Conservation (phyloP, 2,888 invertebrate genomes). For the Drosophila nr. medialis region DNA sequence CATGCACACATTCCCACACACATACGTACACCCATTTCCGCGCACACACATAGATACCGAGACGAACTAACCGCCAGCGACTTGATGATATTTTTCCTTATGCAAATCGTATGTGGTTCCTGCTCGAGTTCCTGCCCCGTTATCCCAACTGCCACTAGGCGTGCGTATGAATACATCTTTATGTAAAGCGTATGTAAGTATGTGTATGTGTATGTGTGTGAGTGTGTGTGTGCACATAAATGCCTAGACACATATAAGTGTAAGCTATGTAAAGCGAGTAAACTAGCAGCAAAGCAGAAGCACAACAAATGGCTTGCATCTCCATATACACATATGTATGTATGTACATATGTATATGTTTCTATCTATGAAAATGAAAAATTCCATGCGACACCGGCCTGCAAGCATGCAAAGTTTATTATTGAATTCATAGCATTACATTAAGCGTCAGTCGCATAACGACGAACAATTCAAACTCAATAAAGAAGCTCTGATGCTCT, state of each 20-base stretch:
- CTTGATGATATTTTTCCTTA: conserved; percentile 69
- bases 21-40: neutral
- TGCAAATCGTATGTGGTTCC: conserved; percentile 74
- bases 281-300: conserved; percentile 42
- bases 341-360: too few relatives aligned
- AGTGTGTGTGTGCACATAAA: neutral
- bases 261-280: conserved; percentile 54
- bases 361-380: conserved; percentile 65
- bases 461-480: conserved; percentile 12
- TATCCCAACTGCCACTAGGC: conserved; percentile 56
- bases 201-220: neutral
- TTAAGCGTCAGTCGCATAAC: conserved; percentile 8
- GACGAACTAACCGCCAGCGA: conserved; percentile 53
- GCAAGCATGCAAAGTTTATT: conserved; percentile 58
- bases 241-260: conserved; percentile 16
- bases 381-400: conserved; percentile 54
- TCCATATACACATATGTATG: conserved; percentile 5
- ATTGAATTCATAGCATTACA: conserved; percentile 50
- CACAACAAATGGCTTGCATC: conserved; percentile 38
- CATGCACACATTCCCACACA: conserved; percentile 11
- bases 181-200: conserved; percentile 17
- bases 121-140: conserved; percentile 50
- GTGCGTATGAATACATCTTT: conserved; percentile 72
- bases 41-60: conserved; percentile 19
- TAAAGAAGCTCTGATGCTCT: conserved; percentile 8